Evolutionary conservation across 2,888 invertebrate genomes (phyloP).

Genomic region (Ophonus ardosiacus): DNA sequence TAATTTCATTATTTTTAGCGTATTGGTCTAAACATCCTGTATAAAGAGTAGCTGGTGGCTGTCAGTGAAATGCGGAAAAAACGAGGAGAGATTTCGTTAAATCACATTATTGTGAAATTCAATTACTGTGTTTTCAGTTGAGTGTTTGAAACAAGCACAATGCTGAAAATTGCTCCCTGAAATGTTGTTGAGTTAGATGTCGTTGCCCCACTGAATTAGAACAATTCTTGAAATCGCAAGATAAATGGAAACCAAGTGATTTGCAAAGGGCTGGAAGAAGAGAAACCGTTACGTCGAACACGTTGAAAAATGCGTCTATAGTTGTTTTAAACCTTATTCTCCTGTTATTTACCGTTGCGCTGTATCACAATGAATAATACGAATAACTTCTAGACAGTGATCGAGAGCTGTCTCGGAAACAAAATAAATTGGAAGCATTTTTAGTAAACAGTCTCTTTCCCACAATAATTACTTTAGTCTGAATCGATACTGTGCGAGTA

Average conservation of each 20-base stretch:
- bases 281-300: conserved; percentile 22
- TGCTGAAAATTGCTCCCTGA: not conserved
- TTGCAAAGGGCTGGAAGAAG: conserved; percentile 27
- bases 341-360: conserved; percentile 43
- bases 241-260: conserved; percentile 40
- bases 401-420: conserved; percentile 56
- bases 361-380: conserved; percentile 61
- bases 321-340: conserved; percentile 49
- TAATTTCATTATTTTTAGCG: no score
- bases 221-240: conserved; percentile 19
- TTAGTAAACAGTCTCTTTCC: conserved; percentile 62
- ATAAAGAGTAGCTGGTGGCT: no score
- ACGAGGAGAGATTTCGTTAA: not conserved
- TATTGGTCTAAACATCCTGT: no score
- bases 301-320: conserved; percentile 46
- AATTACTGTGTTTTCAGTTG: not conserved
- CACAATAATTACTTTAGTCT: conserved; percentile 58
- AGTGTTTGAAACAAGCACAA: not conserved
- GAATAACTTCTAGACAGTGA: conserved; percentile 61
- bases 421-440: conserved; percentile 62
- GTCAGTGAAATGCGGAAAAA: not conserved
- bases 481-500: conserved; percentile 42
- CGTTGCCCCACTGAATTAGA: conserved; percentile 15
- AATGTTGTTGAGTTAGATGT: conserved; percentile 1
- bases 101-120: not conserved